Evolutionary conservation across 2,797 vertebrate genomes (phyloP), one percentile per base, ranked within the genome.

Genomic region (Bovichtus diacanthus): DNA sequence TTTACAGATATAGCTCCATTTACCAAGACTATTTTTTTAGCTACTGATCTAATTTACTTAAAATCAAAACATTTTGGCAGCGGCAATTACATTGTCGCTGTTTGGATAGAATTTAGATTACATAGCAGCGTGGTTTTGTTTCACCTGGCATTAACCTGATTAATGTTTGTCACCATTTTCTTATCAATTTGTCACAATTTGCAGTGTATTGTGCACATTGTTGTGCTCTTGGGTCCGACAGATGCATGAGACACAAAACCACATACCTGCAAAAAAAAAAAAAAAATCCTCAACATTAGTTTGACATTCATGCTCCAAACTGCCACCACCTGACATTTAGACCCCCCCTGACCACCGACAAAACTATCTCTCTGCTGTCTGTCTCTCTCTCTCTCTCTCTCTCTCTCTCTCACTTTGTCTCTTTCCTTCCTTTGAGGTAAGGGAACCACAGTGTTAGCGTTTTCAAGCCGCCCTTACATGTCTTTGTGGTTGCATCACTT

Each of bases 1-100:
- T 96, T 34, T 96, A 94, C 96, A 96, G 95, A 97, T 97, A 96
- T 97, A 97, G 95, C 96, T 96, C 95, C 95, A 96, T 97, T 97
- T 97, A 96, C 82, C 92, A 94, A 95, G 94, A 96, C 95, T 96
- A 93, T 74, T 82, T 86, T 86, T 54, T 55, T 96, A 96, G 95
- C 95, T 92, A 94, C 94, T 95, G 95, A 98, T 98, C 96, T 97
- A 96, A 97, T 97, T 97, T 96, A 95, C 94, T 95, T 95, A 96
- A 95, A 96, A 97, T 97, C 94, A 96, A 96, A 34, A 97, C 96
- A 96, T 97, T 97, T 97, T 96, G 95, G 94, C 94, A 92, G 91
- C 91, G 90, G 94, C 95, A 95, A 96, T 96, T 96, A 96, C 93
- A 96, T 94, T 93, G 94, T 95, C 92, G 95, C 91, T 75, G 83